Conservation (phyloP, 2,113 vertebrate genomes). For the Saimiri boliviensis region DNA sequence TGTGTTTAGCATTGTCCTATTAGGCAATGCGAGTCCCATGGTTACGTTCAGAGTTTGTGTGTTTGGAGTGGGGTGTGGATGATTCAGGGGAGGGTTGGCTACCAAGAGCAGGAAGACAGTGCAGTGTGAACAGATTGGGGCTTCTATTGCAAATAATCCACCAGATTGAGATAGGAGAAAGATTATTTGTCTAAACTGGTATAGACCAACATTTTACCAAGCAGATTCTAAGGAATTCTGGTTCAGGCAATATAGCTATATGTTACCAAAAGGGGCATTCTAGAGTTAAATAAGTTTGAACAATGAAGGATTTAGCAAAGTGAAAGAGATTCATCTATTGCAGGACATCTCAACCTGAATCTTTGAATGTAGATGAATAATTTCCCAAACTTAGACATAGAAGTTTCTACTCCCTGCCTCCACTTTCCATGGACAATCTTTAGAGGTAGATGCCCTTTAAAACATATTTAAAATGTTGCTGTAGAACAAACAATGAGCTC, state of each 20-base stretch:
- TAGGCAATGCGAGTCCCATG: neutral
- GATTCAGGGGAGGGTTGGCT: neutral
- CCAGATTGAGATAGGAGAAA: neutral
- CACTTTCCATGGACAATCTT: neutral
- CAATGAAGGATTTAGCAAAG: neutral
- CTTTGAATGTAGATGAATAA: neutral
- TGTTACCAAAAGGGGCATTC: neutral
- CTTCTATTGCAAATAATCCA: neutral
- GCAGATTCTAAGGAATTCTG: neutral
- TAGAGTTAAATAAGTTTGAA: neutral
- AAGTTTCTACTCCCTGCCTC: neutral
- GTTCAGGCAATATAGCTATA: neutral
- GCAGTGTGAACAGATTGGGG: neutral
- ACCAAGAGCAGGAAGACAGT: neutral
- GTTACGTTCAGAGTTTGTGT: neutral
- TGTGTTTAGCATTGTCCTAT: neutral
- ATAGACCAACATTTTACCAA: neutral
- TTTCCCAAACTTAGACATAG: neutral
- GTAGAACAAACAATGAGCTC: neutral
- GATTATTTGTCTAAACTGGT: neutral
- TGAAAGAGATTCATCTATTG: neutral
- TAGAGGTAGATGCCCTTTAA: neutral
- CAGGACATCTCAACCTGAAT: neutral
- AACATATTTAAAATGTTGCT: neutral
- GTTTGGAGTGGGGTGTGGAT: neutral